These are phyloP conservation scores for Eledone cirrhosa DNA, from an alignment of 2,888 invertebrate species.

Conservation along the genomic window DNA sequence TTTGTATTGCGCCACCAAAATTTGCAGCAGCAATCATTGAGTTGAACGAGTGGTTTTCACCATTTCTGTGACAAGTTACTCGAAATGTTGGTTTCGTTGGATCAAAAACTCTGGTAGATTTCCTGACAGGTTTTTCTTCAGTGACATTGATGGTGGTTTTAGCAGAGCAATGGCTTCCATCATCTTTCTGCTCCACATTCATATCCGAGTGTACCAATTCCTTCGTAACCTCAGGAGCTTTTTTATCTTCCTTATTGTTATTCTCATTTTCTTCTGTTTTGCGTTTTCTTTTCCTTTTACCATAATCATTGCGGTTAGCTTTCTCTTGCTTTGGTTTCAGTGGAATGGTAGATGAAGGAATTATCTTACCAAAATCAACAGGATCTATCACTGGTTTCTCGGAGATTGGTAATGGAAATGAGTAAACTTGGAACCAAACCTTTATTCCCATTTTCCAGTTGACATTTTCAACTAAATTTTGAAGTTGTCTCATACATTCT, in stretches of 20 bases:
- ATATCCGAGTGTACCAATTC: not conserved
- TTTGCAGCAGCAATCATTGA: constrained; percentile 71
- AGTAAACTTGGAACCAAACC: constrained; percentile 61
- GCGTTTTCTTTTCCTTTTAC: constrained; percentile 29
- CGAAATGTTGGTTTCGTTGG: constrained; percentile 68
- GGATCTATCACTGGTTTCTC: constrained; percentile 44
- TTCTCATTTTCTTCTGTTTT: not conserved
- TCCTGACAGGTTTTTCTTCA: not conserved
- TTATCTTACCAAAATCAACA: constrained; percentile 39
- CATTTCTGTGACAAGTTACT: constrained; percentile 71
- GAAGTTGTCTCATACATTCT: constrained; percentile 55
- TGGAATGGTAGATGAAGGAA: constrained; percentile 33
- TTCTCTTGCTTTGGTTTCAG: constrained; percentile 33
- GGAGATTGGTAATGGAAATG: constrained; percentile 50
- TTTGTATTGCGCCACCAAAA: constrained; percentile 72
- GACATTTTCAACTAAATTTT: constrained; percentile 52
- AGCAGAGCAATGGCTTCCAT: too few species aligned
- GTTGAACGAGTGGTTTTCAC: constrained; percentile 70
- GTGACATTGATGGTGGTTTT: not conserved
- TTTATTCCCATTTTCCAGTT: constrained; percentile 64
- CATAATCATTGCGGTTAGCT: constrained; percentile 27
- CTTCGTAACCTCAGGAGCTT: not conserved
- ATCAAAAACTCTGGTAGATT: constrained; percentile 36
- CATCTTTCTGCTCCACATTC: not conserved
- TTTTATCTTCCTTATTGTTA: not conserved